phyloP scores from a whole-genome alignment of 1,140 invertebrate genomes.

The Mya arenaria region DNA sequence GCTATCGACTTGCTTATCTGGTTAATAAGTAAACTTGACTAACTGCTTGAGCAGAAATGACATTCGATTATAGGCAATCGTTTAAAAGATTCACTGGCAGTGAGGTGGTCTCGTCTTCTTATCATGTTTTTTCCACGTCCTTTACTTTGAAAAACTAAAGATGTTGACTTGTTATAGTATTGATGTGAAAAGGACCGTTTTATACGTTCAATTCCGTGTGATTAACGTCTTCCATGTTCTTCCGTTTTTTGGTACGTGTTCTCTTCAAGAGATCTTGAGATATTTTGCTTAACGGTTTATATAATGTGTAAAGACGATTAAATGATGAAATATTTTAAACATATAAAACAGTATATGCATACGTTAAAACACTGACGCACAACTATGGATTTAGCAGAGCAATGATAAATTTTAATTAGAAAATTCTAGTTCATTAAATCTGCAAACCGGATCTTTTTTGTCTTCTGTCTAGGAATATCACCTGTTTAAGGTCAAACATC shows the following conservation, averaged over 20 bases:
- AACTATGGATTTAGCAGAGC: background rate
- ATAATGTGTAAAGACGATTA: too few relatives aligned
- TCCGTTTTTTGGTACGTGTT: background rate
- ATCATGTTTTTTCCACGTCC: background rate
- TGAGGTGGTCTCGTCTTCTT: slow-evolving; percentile 8
- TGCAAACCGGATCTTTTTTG: background rate
- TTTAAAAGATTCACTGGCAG: slow-evolving; percentile 12
- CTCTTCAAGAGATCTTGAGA: too few relatives aligned
- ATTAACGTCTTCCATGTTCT: background rate
- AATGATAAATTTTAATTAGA: slow-evolving; percentile 4
- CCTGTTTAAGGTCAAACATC: too few relatives aligned
- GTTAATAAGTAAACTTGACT: slow-evolving; percentile 7
- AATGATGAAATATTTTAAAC: slow-evolving; percentile 1
- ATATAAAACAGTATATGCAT: background rate
- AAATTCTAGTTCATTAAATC: slow-evolving; percentile 9
- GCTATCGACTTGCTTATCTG: background rate
- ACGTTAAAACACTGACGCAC: slow-evolving; percentile 15
- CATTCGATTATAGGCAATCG: slow-evolving; percentile 10
- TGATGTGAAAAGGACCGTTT: slow-evolving; percentile 4
- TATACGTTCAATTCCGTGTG: too few relatives aligned
- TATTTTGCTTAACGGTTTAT: too few relatives aligned
- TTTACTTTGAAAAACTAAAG: slow-evolving; percentile 1
- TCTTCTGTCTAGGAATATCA: too few relatives aligned
- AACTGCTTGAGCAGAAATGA: slow-evolving; percentile 11
- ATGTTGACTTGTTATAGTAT: background rate